These are phyloP conservation scores for Drosophila ercepeae DNA, from an alignment of 1,140 invertebrate species.

Conservation along the genomic window DNA sequence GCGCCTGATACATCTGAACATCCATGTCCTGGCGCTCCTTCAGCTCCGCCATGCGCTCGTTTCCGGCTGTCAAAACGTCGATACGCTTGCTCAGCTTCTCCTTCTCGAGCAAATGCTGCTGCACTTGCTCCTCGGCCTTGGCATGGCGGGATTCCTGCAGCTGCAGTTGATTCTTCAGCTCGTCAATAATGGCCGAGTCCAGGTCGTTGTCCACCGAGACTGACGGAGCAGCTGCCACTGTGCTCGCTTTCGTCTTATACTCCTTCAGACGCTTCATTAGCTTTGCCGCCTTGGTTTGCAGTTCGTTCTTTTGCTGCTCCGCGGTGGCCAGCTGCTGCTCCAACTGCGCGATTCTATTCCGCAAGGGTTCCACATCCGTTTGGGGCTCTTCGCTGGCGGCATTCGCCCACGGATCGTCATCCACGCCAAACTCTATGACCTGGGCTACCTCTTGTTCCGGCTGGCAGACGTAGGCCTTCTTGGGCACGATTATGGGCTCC, in stretches of 20 bases:
- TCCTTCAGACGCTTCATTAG: constrained; percentile 91
- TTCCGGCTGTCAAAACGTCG: constrained; percentile 90
- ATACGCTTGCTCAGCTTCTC: constrained; percentile 88
- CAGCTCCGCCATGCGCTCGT: constrained; percentile 90
- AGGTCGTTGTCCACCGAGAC: constrained; percentile 85
- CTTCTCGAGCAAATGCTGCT: constrained; percentile 87
- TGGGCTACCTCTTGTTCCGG: constrained; percentile 38
- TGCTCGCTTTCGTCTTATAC: constrained; percentile 85
- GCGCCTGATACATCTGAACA: constrained; percentile 88
- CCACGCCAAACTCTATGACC: constrained; percentile 85
- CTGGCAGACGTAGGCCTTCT: constrained; percentile 85
- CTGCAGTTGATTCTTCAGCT: constrained; percentile 88
- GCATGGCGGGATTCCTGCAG: constrained; percentile 87
- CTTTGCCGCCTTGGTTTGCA: constrained; percentile 88
- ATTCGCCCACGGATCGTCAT: constrained; percentile 83
- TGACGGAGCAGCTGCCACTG: neutral
- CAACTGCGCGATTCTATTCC: constrained; percentile 84
- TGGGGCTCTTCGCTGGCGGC: constrained; percentile 11
- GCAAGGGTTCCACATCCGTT: constrained; percentile 60
- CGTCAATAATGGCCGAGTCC: constrained; percentile 90
- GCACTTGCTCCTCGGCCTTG: constrained; percentile 85
- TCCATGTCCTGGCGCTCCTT: constrained; percentile 92
- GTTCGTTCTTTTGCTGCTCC: constrained; percentile 86
- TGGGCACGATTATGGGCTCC: constrained; percentile 84
- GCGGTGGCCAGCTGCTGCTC: constrained; percentile 84